Evolutionary conservation across 2,888 invertebrate species (phyloP), one percentile per base, ranked within the genome.

Genomic region (Papilio elwesi): DNA sequence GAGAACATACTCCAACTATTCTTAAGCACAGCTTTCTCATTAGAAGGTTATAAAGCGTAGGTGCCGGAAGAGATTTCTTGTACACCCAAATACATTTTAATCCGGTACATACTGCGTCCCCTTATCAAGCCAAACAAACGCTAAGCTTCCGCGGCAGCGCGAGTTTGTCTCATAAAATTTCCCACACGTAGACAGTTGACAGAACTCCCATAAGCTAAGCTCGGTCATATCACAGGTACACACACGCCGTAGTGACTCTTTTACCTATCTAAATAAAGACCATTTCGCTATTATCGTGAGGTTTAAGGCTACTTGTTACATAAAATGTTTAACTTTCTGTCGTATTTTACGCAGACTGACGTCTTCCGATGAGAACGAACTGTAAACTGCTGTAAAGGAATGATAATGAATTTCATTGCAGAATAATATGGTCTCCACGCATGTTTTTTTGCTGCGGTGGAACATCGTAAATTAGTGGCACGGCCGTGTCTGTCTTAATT

Each of bases 121-220:
- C 13, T 55, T 68, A 68, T 68, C 68, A 59, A 38, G 68, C 26
- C n/a, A 68, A 68, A 59, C 57, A 57, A 57, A 68, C 59, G 49
- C 16, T 68, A 59, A 68, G 68, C 68, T 51, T 68, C 68, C 38
- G 59, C 59, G 49, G 10, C 51, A 55, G 49, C 51, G 59, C 36
- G 57, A 38, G 59, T 68, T 68, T 43, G 15, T 51, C 49, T 49
- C 59, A 13, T 59, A 59, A 59, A 59, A 68, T 49, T 59, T 59
- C 57, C 51, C 68, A 68, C 68, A 51, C 38, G 68, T 11, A 51
- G 65, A 48, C 59, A 49, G 68, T 59, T 59, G 38, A 59, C 68
- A 59, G 36, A 36, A 51, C 36, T 36, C 59, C 38, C 49, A 59
- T 26, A 51, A 38, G 16, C 51, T 59, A 57, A 15, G 59, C 15